These are phyloP conservation scores for Puma concolor DNA, from an alignment of 2,113 vertebrate species.

Conservation along the genomic window DNA sequence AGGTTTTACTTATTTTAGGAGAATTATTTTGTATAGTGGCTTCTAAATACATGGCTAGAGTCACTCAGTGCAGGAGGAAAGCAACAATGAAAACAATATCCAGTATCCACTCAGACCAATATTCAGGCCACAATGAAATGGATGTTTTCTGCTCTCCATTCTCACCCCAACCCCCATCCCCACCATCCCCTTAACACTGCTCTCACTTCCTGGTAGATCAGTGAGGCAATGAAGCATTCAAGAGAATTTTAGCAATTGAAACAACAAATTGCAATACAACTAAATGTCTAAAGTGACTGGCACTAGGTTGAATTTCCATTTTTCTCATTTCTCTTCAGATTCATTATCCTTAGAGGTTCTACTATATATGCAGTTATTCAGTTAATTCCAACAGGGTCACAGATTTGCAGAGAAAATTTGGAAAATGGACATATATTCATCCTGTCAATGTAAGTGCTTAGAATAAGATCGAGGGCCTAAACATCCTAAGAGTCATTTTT, in stretches of 20 bases:
- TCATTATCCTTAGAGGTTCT: slow-evolving; percentile 44
- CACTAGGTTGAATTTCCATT: slow-evolving; percentile 25
- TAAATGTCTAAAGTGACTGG: slow-evolving; percentile 4
- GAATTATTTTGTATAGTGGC: neutral
- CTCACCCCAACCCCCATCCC: too few relatives aligned
- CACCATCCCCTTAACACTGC: neutral
- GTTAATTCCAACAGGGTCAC: slow-evolving; percentile 15
- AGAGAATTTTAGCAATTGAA: slow-evolving; percentile 60
- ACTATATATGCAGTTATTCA: slow-evolving; percentile 12
- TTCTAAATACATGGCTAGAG: neutral
- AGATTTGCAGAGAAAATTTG: slow-evolving; percentile 42
- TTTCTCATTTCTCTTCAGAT: slow-evolving; percentile 53
- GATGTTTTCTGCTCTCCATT: neutral
- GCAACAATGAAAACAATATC: neutral
- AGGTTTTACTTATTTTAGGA: neutral
- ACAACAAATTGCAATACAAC: slow-evolving; percentile 59
- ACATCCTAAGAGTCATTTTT: neutral
- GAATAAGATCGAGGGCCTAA: slow-evolving; percentile 25
- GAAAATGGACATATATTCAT: slow-evolving; percentile 44
- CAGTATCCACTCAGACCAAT: neutral
- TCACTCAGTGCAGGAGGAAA: neutral
- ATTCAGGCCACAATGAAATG: neutral
- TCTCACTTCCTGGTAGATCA: slow-evolving; percentile 57
- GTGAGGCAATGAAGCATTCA: slow-evolving; percentile 55
- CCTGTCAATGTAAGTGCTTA: slow-evolving; percentile 23